Conservation (phyloP, 2,113 vertebrate genomes). For the Eubucco bourcierii region DNA sequence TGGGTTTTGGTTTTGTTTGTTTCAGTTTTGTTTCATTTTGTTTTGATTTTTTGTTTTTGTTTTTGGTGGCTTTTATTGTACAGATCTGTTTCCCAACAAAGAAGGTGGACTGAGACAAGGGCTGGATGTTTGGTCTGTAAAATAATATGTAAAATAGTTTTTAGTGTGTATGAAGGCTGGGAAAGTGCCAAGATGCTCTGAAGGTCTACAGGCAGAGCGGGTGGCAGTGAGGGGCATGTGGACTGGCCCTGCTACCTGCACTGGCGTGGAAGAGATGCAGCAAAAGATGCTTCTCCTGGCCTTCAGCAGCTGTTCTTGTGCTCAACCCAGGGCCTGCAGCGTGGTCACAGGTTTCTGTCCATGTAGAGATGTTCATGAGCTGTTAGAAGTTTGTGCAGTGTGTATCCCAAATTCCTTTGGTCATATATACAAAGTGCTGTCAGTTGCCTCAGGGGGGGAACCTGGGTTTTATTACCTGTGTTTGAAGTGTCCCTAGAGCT, state of each 20-base stretch:
- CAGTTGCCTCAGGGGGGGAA: conserved; percentile 27
- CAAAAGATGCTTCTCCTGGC: neutral
- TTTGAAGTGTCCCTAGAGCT: conserved; percentile 22
- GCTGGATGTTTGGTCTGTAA: conserved; percentile 11
- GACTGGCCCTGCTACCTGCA: neutral
- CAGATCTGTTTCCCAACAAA: conserved; percentile 34
- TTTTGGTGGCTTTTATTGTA: conserved; percentile 67
- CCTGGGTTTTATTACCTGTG: conserved; percentile 13
- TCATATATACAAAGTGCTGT: conserved; percentile 3
- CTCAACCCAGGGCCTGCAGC: neutral
- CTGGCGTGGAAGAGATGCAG: neutral
- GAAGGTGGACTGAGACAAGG: neutral
- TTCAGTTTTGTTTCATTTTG: too few relatives aligned
- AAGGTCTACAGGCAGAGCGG: neutral
- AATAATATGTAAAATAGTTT: conserved; percentile 54
- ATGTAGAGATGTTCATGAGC: neutral
- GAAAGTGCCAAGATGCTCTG: neutral
- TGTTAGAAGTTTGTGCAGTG: neutral
- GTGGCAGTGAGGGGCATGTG: neutral
- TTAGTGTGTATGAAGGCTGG: neutral
- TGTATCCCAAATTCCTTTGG: neutral
- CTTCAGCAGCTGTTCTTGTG: neutral
- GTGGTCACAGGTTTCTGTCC: neutral
- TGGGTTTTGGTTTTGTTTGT: too few relatives aligned
- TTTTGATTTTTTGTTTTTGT: neutral